Evolutionary conservation across 2,797 vertebrate species (phyloP).

Genomic region (Lophotriccus pileatus): DNA sequence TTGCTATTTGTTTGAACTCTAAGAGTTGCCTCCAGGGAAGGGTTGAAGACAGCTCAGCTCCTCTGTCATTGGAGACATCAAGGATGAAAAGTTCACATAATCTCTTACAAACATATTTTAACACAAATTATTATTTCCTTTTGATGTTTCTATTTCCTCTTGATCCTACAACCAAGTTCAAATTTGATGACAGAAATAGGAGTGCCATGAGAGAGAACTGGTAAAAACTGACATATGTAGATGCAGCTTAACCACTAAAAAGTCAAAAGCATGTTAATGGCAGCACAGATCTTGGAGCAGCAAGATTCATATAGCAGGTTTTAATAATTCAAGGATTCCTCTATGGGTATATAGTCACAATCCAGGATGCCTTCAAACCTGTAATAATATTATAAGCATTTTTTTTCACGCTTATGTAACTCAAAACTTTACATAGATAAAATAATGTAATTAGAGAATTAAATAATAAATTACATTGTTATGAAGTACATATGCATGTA

Average conservation of each 20-base stretch:
- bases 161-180: not conserved
- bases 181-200: not conserved
- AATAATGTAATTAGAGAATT: not conserved
- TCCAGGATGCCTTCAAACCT: not conserved
- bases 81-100: not conserved
- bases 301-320: not conserved
- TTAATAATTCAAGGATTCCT: not conserved
- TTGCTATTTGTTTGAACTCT: not conserved
- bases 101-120: slow-evolving; percentile 4
- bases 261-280: not conserved
- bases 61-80: not conserved
- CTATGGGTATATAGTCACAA: not conserved
- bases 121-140: not conserved
- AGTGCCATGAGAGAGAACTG: not conserved
- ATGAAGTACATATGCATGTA: not conserved
- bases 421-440: not conserved
- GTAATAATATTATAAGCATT: not conserved
- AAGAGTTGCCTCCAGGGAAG: not conserved
- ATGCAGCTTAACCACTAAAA: not conserved
- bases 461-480: not conserved
- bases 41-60: not conserved
- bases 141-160: not conserved
- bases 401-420: not conserved
- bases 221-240: not conserved
- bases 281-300: not conserved